Evolutionary conservation across 2,888 invertebrate species (phyloP).

Genomic region (Oligia fasciuncula): DNA sequence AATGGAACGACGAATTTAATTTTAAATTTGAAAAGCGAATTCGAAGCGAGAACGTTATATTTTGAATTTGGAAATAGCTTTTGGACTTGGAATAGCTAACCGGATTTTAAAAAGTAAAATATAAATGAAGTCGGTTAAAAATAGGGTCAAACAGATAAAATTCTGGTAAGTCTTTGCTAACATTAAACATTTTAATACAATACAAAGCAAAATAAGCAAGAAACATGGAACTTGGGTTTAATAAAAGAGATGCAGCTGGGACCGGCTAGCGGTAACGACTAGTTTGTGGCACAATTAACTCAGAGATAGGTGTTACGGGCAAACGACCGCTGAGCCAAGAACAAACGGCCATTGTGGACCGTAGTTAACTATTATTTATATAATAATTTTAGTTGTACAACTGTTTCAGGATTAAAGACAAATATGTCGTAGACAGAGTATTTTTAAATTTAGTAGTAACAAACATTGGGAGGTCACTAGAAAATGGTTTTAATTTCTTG

Average conservation of each 20-base stretch:
- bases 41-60: slow-evolving; percentile 1
- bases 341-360: slow-evolving; percentile 42
- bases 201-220: slow-evolving; percentile 32
- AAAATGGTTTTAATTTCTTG: background rate
- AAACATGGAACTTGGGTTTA: slow-evolving; percentile 23
- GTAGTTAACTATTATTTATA: slow-evolving; percentile 31
- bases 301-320: slow-evolving; percentile 49
- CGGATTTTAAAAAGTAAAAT: background rate
- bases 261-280: slow-evolving; percentile 24
- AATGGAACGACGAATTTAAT: slow-evolving; percentile 32
- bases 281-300: slow-evolving; percentile 61
- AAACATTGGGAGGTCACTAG: too few relatives aligned
- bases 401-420: slow-evolving; percentile 23
- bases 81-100: slow-evolving; percentile 8
- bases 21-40: slow-evolving; percentile 35
- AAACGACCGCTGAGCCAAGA: slow-evolving; percentile 31
- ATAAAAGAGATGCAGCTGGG: slow-evolving; percentile 59
- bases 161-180: slow-evolving; percentile 2
- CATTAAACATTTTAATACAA: slow-evolving; percentile 20
- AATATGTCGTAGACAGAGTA: background rate
- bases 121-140: background rate
- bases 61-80: slow-evolving; percentile 23
- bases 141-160: background rate
- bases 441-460: background rate
- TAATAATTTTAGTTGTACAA: slow-evolving; percentile 41